phyloP scores from a whole-genome alignment of 2,113 vertebrate species.

The Delphinapterus leucas region DNA sequence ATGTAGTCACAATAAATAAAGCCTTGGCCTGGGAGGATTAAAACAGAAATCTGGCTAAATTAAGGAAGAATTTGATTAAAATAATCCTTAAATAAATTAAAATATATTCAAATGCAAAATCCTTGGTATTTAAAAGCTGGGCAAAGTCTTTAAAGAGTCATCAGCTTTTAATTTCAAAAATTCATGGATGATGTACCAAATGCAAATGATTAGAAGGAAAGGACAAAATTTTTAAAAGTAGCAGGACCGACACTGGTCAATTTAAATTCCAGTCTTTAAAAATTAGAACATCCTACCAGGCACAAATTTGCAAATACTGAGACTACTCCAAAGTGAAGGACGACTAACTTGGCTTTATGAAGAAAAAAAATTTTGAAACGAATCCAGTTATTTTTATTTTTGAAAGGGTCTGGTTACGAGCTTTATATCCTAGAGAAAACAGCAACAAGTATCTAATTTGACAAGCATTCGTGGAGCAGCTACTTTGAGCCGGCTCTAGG shows the following conservation, averaged over 20 bases:
- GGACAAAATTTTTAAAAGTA: not conserved
- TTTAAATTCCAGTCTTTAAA: constrained; percentile 5
- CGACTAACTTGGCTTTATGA: not conserved
- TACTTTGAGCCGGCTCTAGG: not conserved
- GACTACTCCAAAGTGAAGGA: not conserved
- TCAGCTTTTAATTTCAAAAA: constrained; percentile 51
- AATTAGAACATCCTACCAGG: not conserved
- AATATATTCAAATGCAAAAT: constrained; percentile 58
- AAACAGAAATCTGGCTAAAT: constrained; percentile 61
- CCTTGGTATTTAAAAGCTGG: constrained; percentile 45
- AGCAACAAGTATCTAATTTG: not conserved
- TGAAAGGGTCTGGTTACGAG: not conserved
- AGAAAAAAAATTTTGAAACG: constrained; percentile 20
- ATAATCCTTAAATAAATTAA: constrained; percentile 59
- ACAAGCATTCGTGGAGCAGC: not conserved
- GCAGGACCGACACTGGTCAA: not conserved
- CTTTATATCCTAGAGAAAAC: not conserved
- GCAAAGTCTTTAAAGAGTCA: constrained; percentile 35
- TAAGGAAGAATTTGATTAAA: constrained; percentile 61
- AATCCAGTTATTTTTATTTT: not conserved
- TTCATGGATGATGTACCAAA: not conserved
- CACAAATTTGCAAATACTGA: not conserved
- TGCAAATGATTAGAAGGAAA: constrained; percentile 29
- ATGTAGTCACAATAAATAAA: constrained; percentile 67
- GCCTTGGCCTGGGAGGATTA: constrained; percentile 39